Conservation (phyloP, 2,888 invertebrate genomes). For the Scaptodrosophila latifasciaeformis region DNA sequence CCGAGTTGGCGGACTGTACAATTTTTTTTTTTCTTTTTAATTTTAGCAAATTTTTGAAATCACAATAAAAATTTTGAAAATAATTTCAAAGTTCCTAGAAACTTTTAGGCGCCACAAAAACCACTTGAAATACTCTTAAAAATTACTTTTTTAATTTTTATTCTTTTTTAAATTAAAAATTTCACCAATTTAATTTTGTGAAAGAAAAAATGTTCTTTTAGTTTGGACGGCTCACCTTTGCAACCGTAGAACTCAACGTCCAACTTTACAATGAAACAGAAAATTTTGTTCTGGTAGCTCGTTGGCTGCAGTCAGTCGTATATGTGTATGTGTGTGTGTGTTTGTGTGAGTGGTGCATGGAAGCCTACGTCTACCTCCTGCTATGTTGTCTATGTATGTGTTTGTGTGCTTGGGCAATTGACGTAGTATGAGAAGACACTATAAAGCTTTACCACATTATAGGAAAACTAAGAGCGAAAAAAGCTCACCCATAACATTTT, state of each 20-base stretch:
- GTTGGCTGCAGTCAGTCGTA: conserved; percentile 44
- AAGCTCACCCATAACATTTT: neutral
- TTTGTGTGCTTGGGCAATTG: neutral
- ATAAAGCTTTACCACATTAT: neutral
- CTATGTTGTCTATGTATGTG: neutral
- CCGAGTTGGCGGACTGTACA: neutral
- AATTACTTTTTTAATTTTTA: conserved; percentile 15
- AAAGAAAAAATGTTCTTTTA: conserved; percentile 24
- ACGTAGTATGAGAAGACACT: neutral
- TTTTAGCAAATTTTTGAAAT: neutral
- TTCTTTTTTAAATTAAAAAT: conserved; percentile 13
- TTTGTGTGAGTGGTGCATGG: conserved; percentile 2
- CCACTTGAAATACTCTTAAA: conserved; percentile 1
- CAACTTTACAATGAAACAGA: conserved; percentile 75
- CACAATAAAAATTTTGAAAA: neutral
- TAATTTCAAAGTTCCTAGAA: conserved; percentile 3
- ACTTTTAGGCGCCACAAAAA: conserved; percentile 25
- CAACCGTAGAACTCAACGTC: conserved; percentile 76
- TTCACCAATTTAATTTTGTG: conserved; percentile 20
- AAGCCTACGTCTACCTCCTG: neutral
- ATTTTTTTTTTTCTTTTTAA: neutral
- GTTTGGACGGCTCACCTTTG: conserved; percentile 66
- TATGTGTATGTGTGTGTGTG: conserved; percentile 1
- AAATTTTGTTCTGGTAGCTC: conserved; percentile 62
- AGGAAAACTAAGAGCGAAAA: no score